Evolutionary conservation across 2,888 invertebrate species (phyloP), one percentile per base, ranked within the genome.

Genomic region (Scaptomyza cyrtandrae): DNA sequence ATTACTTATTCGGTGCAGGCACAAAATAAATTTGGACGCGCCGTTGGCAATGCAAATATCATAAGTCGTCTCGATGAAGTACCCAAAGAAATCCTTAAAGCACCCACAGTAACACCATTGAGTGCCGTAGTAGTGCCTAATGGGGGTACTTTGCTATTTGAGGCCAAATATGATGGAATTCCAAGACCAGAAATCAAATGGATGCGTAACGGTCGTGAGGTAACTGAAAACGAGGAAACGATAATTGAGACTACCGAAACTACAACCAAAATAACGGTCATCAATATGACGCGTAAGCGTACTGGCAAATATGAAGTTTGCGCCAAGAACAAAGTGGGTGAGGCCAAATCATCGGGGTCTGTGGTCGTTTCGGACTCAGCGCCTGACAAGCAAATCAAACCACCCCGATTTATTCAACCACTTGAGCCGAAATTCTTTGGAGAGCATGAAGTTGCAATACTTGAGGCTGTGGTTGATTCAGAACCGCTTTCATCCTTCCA

Each of bases 271-370:
- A 92, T 97, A 29, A 93, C 92, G 77, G 94, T 97, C 66, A 93
- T 93, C 39, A 95, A 96, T 74, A 94, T 94, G 81, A 94, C 94
- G 45, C 95, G 95, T 90, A 95, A 95, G 88, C 96, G 96, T 89
- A 94, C 94, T 66, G 98, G 98, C 31, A 97, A 97, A 92, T 98
- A 98, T 91, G 97, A 98, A 93, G 95, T 97, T 13, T 93, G 95
- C 29, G 95, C 97, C n/a, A 94, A 95, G 84, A 97, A 96, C 92
- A 93, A 94, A 65, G 95, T 94, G 48, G 95, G 97, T 11, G 95
- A 96, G 89, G 96, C 95, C 1, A 95, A 96, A 87, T 95, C 97
- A 37, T 96, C 96, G 3, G 96, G 97, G 64, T 96, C 97, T 0
- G 95, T 98, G n/a, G 95, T 95, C 67, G 94, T 98, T 14, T 94